phyloP scores from a whole-genome alignment of 2,888 invertebrate species.

The Clusia tigrina region DNA sequence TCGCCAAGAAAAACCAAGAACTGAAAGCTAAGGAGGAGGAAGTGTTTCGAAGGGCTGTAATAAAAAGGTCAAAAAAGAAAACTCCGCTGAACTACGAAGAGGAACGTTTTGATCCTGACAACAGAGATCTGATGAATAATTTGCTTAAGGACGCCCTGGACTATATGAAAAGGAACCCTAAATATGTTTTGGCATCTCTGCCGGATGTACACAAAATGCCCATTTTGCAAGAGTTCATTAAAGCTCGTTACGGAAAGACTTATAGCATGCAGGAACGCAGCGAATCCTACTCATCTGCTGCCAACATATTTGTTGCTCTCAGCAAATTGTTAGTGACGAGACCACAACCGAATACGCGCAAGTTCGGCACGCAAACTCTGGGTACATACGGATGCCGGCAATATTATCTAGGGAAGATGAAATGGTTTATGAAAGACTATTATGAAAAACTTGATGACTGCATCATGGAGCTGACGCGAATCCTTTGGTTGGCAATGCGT shows the following conservation, averaged over 20 bases:
- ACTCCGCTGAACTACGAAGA: constrained; percentile 27
- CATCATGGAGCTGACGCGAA: constrained; percentile 45
- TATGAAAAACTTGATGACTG: constrained; percentile 37
- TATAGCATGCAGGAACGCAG: constrained; percentile 42
- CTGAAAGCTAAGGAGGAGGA: too few species aligned
- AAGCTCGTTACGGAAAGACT: constrained; percentile 49
- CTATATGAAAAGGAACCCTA: constrained; percentile 47
- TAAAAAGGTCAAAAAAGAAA: too few species aligned
- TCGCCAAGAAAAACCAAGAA: constrained; percentile 29
- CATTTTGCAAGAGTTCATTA: constrained; percentile 51
- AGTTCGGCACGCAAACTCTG: constrained; percentile 31
- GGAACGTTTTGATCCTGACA: constrained; percentile 43
- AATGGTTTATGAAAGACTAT: constrained; percentile 32
- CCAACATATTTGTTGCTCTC: constrained; percentile 38
- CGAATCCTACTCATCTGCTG: constrained; percentile 29
- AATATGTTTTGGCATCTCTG: constrained; percentile 53
- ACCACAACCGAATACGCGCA: constrained; percentile 32
- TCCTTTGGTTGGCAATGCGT: constrained; percentile 50
- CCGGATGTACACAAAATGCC: constrained; percentile 53
- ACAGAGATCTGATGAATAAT: constrained; percentile 44
- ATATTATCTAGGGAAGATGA: constrained; percentile 39
- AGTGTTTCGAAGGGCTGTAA: too few species aligned
- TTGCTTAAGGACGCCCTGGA: constrained; percentile 47
- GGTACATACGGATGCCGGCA: constrained; percentile 38
- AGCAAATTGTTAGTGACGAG: constrained; percentile 24